These are phyloP conservation scores for Pygmarrhopalites habei DNA, from an alignment of 1,140 invertebrate species.

Conservation along the genomic window DNA sequence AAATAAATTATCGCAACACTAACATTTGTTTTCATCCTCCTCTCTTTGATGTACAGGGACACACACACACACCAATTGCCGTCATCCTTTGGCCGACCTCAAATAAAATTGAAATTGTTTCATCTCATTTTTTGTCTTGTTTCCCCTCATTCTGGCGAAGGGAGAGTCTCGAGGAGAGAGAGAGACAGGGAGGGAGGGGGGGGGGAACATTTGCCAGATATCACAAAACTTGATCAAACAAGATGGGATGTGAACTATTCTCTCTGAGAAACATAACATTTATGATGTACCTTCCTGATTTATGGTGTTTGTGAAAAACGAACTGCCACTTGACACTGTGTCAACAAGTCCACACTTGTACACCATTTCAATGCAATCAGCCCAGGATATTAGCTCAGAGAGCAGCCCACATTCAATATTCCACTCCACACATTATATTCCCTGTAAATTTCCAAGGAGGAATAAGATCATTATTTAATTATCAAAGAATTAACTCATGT, in stretches of 20 bases:
- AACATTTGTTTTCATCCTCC: too few species aligned
- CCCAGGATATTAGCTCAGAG: not conserved
- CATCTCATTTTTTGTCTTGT: too few species aligned
- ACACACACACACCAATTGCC: too few species aligned
- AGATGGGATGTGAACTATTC: not conserved
- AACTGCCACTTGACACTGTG: not conserved
- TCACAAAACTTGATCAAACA: constrained; percentile 10
- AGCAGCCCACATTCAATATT: not conserved
- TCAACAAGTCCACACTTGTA: not conserved
- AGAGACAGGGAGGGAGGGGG: too few species aligned
- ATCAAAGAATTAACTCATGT: not conserved
- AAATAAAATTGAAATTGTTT: too few species aligned
- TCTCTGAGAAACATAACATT: not conserved
- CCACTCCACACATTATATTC: not conserved
- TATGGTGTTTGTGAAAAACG: constrained; percentile 3
- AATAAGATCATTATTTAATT: not conserved
- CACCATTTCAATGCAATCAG: not conserved
- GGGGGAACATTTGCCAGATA: too few species aligned
- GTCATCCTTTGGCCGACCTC: too few species aligned
- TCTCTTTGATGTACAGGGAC: too few species aligned
- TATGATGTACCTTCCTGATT: constrained; percentile 4
- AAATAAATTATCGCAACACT: too few species aligned
- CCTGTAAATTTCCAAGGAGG: not conserved
- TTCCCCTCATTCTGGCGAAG: too few species aligned
- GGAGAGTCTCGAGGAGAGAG: too few species aligned